Conservation (phyloP, 2,113 vertebrate species). For the Copsychus sechellarum region DNA sequence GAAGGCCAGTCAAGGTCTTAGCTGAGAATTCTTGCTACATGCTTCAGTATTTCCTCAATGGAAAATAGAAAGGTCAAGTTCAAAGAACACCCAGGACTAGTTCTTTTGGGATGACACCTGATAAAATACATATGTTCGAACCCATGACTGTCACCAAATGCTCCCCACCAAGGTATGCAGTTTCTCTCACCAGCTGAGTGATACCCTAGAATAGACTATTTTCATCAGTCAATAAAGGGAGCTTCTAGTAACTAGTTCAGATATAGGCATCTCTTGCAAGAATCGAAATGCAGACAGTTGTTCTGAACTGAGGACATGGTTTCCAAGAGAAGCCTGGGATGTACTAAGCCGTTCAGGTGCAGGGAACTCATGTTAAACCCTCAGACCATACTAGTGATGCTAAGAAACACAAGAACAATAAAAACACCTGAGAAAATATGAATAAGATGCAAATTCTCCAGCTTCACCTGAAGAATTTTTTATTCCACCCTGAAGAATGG, state of each 20-base stretch:
- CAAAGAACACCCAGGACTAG: not conserved
- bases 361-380: not conserved
- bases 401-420: not conserved
- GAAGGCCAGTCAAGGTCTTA: not conserved
- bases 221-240: not conserved
- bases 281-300: not conserved
- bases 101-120: not conserved
- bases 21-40: not conserved
- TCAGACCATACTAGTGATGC: not conserved
- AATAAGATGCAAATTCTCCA: not conserved
- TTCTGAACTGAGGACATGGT: not conserved
- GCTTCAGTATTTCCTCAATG: not conserved
- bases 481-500: not conserved
- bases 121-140: not conserved
- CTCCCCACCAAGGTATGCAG: not conserved
- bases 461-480: not conserved
- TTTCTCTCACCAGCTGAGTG: not conserved
- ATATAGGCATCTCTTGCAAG: not conserved
- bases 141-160: not conserved
- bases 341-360: not conserved
- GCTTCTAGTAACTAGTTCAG: not conserved
- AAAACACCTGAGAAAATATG: not conserved
- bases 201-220: not conserved
- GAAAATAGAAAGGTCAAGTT: fast-evolving
- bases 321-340: not conserved